Base-by-base conservation (phyloP, 2,113 vertebrate species). In the Scatophagus argus region DNA sequence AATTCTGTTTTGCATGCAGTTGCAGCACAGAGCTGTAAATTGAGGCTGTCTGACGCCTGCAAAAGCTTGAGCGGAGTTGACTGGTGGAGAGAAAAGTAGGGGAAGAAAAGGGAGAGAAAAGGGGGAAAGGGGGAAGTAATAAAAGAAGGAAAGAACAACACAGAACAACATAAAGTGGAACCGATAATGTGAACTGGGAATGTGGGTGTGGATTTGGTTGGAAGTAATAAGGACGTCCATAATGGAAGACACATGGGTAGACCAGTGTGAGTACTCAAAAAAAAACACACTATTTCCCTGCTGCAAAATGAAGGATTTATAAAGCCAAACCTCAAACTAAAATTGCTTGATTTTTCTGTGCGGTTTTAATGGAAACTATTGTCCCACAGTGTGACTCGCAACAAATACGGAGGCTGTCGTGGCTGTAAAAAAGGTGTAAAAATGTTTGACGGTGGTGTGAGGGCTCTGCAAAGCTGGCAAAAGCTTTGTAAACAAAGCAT, bases 241-340 rank as follows among this genome's bases (percentile, higher is more conserved):
- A 66, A 71, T 61, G 21, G 27, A 70, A 72, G 12, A 76, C 79
- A 76, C 32, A 81, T 38, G 59, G 44, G 19, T 27, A 74, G 19
- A 19, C 25, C 12, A 23, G 71, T 41, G 46, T 25, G 39, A 52
- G 46, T 4, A 32, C 61, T 31, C 31, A 21, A 8, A 12, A 32
- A 44, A 55, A 44, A 62, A 55, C 34, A 38, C n/a, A 67, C 51
- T 47, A 27, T 36, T 23, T 21, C 11, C 34, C 34, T 61, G 52
- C 51, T n/a, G 63, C 25, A n/a, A 17, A 49, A 32, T 25, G 19
- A 41, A 49, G 32, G 43, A 46, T 34, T 8, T 1, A 13, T 1
- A 32, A 36, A 43, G 34, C 21, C 32, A 61, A 47, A 54, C 21
- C n/a, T 74, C 13, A 9, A 1, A 51, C 21, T 43, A 14, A 59